Percentiles rank a stretch among this genome's conserved stretches.
phyloP scores from a whole-genome alignment of 1,140 invertebrate genomes.

The Himalopsyche phryganea region DNA sequence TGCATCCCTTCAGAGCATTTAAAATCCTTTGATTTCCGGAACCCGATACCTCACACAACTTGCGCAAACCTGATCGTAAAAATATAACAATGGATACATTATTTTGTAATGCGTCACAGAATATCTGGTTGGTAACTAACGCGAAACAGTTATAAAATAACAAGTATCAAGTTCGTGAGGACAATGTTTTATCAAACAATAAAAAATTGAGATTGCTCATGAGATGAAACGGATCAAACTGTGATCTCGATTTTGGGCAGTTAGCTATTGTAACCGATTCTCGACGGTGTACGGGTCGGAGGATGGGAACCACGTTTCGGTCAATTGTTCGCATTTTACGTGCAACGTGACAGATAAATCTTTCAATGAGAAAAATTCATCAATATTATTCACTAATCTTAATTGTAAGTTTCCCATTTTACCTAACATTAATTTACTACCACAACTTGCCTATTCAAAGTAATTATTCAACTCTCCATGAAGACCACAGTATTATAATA shows the following conservation, averaged over 20 bases:
- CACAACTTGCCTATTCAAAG: no score
- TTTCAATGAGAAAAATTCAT: no score
- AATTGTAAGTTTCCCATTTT: no score
- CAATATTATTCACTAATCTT: no score
- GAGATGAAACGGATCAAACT: constrained; percentile 17
- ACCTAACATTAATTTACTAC: no score
- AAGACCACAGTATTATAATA: no score
- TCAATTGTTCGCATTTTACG: background rate
- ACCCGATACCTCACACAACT: constrained; percentile 12
- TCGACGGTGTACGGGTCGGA: background rate
- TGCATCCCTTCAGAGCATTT: background rate
- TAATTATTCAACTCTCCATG: no score
- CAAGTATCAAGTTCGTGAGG: constrained; percentile 22
- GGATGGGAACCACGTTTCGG: constrained; percentile 12
- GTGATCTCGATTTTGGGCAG: constrained; percentile 12
- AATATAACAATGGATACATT: constrained; percentile 6
- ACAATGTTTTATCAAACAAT: constrained; percentile 20
- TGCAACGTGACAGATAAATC: no score
- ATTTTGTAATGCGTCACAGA: background rate
- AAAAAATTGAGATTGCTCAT: constrained; percentile 6
- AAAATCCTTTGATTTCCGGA: constrained; percentile 8
- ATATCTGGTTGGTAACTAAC: constrained; percentile 12
- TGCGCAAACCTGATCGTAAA: constrained; percentile 6
- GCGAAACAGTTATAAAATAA: constrained; percentile 22
- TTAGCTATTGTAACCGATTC: constrained; percentile 15